Percentiles rank a stretch among this genome's conserved stretches.
Evolutionary conservation across 2,888 invertebrate genomes (phyloP).

Genomic region (Epinotia demarniana): DNA sequence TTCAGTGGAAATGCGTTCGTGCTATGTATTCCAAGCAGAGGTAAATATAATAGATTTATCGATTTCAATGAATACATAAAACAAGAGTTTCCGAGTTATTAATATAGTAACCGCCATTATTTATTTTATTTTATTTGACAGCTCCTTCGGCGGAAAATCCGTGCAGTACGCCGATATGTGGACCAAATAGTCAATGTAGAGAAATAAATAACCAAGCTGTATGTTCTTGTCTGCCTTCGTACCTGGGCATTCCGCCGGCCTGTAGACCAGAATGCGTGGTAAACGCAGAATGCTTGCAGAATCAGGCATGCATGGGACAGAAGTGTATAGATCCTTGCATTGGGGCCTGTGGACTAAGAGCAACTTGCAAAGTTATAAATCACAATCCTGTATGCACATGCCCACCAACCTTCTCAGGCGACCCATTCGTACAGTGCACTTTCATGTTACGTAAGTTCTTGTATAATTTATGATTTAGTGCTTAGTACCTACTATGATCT

Average conservation of each 20-base stretch:
- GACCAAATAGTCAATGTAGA: conserved; percentile 88
- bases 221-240: conserved; percentile 89
- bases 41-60: conserved; percentile 63
- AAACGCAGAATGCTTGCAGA: conserved; percentile 88
- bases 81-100: neutral
- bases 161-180: conserved; percentile 90
- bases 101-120: neutral
- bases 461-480: conserved; percentile 1
- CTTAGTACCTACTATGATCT: neutral
- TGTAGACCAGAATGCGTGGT: conserved; percentile 90
- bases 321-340: conserved; percentile 90
- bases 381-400: conserved; percentile 91
- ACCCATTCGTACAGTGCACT: conserved; percentile 86
- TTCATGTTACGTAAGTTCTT: conserved; percentile 66
- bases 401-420: conserved; percentile 86
- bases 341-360: conserved; percentile 87
- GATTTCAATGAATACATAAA: neutral
- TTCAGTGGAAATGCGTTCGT: conserved; percentile 85
- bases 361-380: conserved; percentile 87
- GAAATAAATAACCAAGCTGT: conserved; percentile 87
- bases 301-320: conserved; percentile 88
- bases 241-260: conserved; percentile 88
- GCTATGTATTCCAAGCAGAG: conserved; percentile 80
- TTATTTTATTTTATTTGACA: conserved; percentile 50
- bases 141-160: conserved; percentile 76